Base-by-base conservation (phyloP, 2,888 invertebrate species). In the Tenthredo mesomela region DNA sequence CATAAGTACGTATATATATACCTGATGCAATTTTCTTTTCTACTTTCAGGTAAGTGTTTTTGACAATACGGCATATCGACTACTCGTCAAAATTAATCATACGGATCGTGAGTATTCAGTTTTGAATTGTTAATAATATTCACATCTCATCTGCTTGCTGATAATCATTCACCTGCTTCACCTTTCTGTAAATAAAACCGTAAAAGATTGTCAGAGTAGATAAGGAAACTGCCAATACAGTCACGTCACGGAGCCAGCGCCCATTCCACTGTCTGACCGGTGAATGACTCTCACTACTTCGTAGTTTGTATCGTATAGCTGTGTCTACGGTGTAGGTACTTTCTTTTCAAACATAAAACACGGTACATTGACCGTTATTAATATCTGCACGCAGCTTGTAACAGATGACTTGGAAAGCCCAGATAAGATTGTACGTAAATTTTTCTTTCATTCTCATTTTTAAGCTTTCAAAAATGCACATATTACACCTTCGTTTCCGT, bases 11-110 rank as follows among this genome's bases (percentile, higher is more conserved):
- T 29, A 25, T 50, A 47, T 25, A 18, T 75, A 25, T n/a, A 50
- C 4, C 47, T 29, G 29, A 47, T 50, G 10, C 61, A 21, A 21
- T 80, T 37, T 33, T 80, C 7, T 61, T 37, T 21, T 50, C 21
- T 80, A 9, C 12, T 80, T 80, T 40, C 61, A 80, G 61, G 80
- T 80, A 50, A 80, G 80, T 80, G 40, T 80, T 80, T 61, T 40
- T 15, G 9, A 77, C 29, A 7, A 43, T 54, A 37, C 29, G 6
- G 1, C 54, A 77, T 43, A 29, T 29, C 37, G 37, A 37, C 40
- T 80, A 61, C 5, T 80, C 21, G 80, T 54, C 29, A 33, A 77
- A 25, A 25, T 21, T 33, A 33, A 73, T 73, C 43, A 12, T 43
- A 25, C 43, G 43, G 25, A 21, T 29, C 29, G 75, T 58, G 40